Evolutionary conservation across 2,113 vertebrate species (phyloP), one percentile per base, ranked within the genome.

Genomic region (Indicator maculatus): DNA sequence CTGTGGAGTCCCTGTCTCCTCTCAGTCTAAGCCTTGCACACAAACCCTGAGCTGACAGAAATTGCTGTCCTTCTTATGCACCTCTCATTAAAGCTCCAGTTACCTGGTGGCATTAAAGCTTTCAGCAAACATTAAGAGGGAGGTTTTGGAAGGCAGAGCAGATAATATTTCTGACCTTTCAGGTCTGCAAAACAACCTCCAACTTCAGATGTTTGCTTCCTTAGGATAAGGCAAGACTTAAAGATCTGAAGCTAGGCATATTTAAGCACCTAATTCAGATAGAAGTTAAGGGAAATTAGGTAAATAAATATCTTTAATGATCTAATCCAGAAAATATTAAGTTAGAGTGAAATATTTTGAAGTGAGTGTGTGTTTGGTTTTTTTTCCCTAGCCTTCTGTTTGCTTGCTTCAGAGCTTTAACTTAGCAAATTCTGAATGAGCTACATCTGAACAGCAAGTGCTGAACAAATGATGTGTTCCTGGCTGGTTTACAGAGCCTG

Each of bases 41-140:
- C 14, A 50, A 69, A 69, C 10, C 19, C 21, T 44, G 1, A 64
- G 33, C 20, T 93, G 66, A 96, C 92, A 92, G 83, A 80, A 70
- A 26, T 63, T 91, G 77, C 75, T 93, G n/a, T 88, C 81, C 64
- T 83, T 71, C 73, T 94, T 67, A 83, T 19, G 5, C 17, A 90
- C 18, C 58, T 63, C 72, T 89, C 76, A 69, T 86, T 93, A 88
- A 8, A 65, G 39, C 64, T 83, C 66, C 76, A 69, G 72, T 63
- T 93, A 93, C 94, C 88, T 84, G 73, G 9, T 67, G 24, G 44
- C 65, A 90, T 90, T 74, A 88, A 91, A 93, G 93, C 92, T 83
- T 97, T 80, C 84, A 92, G 59, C 66, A 82, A 89, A 59, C 20
- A 63, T 92, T 79, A 96, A 94, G 18, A 80, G 56, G 44, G 38